Evolutionary conservation across 2,797 vertebrate species (phyloP).

Genomic region (Sebastes cheni): DNA sequence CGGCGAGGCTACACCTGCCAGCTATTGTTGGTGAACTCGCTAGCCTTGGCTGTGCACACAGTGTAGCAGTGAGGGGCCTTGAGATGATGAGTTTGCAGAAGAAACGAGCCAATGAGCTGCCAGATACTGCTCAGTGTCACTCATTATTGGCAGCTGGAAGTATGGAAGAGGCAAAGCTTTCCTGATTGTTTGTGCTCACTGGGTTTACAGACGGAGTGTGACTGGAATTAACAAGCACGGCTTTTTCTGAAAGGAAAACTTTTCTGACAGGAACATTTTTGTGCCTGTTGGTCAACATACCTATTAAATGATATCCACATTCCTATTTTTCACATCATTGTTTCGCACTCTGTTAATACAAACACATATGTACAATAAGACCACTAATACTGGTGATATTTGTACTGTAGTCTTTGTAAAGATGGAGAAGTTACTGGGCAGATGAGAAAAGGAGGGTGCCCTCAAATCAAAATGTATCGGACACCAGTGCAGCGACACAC

Average conservation of each 20-base stretch:
- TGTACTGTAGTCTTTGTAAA: neutral
- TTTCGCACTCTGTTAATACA: neutral
- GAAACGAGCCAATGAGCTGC: conserved; percentile 34
- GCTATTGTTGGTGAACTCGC: conserved; percentile 29
- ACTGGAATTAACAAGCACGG: conserved; percentile 7
- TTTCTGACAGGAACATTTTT: neutral
- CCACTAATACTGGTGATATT: neutral
- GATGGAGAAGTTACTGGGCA: neutral
- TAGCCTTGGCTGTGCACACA: conserved; percentile 28
- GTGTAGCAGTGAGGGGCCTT: conserved; percentile 31
- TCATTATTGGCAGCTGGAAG: conserved; percentile 16
- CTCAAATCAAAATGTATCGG: neutral
- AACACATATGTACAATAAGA: neutral
- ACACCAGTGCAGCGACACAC: neutral
- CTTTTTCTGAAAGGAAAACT: neutral
- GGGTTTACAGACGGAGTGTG: conserved; percentile 26
- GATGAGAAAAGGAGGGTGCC: neutral
- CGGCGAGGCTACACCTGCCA: conserved; percentile 31
- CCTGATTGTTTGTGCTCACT: conserved; percentile 41
- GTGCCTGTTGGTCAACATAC: neutral
- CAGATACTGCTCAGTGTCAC: conserved; percentile 30
- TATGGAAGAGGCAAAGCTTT: conserved; percentile 12
- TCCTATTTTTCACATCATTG: neutral
- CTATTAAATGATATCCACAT: neutral
- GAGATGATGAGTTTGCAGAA: conserved; percentile 39